phyloP scores from a whole-genome alignment of 2,113 vertebrate species.

The Serinus canaria region DNA sequence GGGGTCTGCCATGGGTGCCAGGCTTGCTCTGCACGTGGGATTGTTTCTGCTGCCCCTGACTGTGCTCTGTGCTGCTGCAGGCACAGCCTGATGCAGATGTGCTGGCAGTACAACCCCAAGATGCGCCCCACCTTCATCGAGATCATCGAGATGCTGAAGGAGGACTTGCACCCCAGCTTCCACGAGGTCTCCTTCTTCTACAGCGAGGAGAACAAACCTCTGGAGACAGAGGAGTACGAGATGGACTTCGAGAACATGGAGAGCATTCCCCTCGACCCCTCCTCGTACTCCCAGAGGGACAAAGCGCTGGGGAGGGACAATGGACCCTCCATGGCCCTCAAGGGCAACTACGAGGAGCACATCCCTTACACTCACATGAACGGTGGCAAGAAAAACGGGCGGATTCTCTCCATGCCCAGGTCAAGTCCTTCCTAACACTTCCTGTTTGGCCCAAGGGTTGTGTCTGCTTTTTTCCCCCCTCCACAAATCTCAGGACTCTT shows the following conservation, averaged over 20 bases:
- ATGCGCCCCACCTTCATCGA: conserved; percentile 94
- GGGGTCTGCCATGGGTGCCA: background rate
- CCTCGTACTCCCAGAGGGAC: conserved; percentile 87
- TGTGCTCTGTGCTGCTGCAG: conserved; percentile 57
- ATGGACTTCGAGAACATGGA: conserved; percentile 99
- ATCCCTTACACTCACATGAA: conserved; percentile 98
- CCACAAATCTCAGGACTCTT: conserved; percentile 92
- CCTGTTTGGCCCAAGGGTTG: conserved; percentile 18
- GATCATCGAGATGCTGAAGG: conserved; percentile 93
- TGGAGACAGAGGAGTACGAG: conserved; percentile 91
- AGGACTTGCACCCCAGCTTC: conserved; percentile 91
- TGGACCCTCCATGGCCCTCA: conserved; percentile 82
- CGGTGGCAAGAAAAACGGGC: conserved; percentile 94
- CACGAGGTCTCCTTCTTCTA: conserved; percentile 95
- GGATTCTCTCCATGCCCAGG: conserved; percentile 89
- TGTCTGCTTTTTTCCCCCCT: conserved; percentile 52
- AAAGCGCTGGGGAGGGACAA: conserved; percentile 82
- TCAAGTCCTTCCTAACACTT: conserved; percentile 91
- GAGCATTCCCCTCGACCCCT: conserved; percentile 93
- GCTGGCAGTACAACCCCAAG: conserved; percentile 98
- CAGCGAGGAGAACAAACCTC: conserved; percentile 96
- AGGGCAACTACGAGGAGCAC: conserved; percentile 91
- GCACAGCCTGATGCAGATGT: conserved; percentile 95
- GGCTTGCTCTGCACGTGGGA: fast-evolving
- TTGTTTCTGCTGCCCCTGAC: background rate